Evolutionary conservation across 2,113 vertebrate species (phyloP), one percentile per base, ranked within the genome.

Genomic region (Dunckerocampus dactyliophorus): DNA sequence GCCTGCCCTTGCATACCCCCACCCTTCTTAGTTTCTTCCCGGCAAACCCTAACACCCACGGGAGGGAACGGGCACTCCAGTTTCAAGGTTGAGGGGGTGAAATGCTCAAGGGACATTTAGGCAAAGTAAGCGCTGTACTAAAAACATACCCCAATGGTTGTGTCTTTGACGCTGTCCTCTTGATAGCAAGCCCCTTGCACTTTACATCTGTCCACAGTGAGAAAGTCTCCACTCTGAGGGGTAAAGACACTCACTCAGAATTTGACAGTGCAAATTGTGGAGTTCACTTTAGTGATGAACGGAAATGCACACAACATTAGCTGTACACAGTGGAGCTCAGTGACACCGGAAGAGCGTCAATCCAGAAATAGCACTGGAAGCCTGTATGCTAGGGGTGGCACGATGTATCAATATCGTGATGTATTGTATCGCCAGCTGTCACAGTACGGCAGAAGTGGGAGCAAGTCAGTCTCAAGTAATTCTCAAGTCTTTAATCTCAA

Each of bases 161-260:
- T 43, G 47, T 91, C 90, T 57, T 62, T 57, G 63, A 75, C n/a
- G 54, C 73, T 70, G 72, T 91, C 87, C 9, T 89, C 89, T 46
- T 81, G 86, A 73, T 85, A 82, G 8, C 87, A 78, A 39, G 78
- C 51, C 8, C 74, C 77, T 53, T 84, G 81, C 8, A 74, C 65
- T 82, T 88, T 88, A 80, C 87, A 86, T 81, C 80, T 88, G 47
- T 89, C 90, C 71, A 87, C 78, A 1, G 84, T 82, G 39, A 88
- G 72, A 71, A 88, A 87, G 22, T 90, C 90, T 34, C 81, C 85
- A 56, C 67, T 85, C 87, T 88, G 78, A 34, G 59, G 43, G 45
- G 48, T 14, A 68, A 65, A 74, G 0, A 62, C 45, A 75, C 15
- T 71, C 15, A 69, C 2, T 55, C 13, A 68, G 15, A 60, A 43